These are phyloP conservation scores for Ariolimax columbianus DNA, from an alignment of 2,888 invertebrate genomes.

Conservation along the genomic window DNA sequence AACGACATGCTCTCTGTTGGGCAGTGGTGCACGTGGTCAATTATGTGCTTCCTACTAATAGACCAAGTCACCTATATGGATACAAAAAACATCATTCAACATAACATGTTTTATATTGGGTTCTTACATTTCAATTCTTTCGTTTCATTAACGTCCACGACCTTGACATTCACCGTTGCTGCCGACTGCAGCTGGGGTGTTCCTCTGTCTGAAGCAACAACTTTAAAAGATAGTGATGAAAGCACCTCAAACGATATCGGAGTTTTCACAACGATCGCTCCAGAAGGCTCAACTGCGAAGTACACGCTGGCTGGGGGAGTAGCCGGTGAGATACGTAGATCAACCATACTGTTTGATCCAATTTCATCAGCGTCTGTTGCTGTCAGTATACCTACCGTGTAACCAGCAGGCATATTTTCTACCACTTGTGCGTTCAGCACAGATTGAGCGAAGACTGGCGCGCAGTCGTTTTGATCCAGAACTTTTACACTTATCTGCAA, in stretches of 20 bases:
- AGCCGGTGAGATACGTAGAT: not conserved
- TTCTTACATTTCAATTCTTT: not conserved
- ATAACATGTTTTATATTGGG: too few species aligned
- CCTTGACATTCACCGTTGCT: conserved; percentile 13
- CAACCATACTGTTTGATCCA: not conserved
- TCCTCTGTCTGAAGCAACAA: conserved; percentile 44
- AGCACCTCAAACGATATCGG: conserved; percentile 1
- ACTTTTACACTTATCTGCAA: conserved; percentile 3
- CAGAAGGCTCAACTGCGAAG: conserved; percentile 26
- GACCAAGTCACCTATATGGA: too few species aligned
- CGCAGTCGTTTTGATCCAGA: conserved; percentile 68
- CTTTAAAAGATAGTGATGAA: conserved; percentile 8
- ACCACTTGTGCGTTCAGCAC: conserved; percentile 7
- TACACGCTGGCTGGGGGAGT: not conserved
- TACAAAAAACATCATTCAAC: too few species aligned
- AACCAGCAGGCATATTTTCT: conserved; percentile 30
- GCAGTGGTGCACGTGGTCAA: too few species aligned
- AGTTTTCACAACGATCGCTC: not conserved
- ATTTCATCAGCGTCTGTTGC: conserved; percentile 40
- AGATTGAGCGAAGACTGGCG: conserved; percentile 61
- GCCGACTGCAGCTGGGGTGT: conserved; percentile 4
- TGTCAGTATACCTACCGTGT: not conserved
- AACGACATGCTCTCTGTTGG: too few species aligned
- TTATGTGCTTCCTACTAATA: too few species aligned
- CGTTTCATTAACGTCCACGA: conserved; percentile 24